A percentile compares a stretch with the other conserved stretches of the same genome.
phyloP scores from a whole-genome alignment of 2,888 invertebrate species.

The Iphiclides podalirius region DNA sequence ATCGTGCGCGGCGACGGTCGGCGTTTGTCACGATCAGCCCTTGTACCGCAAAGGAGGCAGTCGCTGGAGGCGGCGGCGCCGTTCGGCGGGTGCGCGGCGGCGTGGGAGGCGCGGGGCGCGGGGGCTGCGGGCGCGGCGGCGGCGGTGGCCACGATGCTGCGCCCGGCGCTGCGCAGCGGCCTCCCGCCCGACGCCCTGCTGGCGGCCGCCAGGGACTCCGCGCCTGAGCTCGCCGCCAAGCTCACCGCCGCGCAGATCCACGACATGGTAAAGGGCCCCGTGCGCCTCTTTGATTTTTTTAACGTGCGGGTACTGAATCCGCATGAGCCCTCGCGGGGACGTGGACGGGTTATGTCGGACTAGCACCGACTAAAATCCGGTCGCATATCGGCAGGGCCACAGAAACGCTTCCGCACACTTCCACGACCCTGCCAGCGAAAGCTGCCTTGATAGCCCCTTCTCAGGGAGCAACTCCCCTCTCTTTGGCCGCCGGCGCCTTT shows the following conservation, averaged over 20 bases:
- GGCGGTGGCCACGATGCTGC: conserved; percentile 71
- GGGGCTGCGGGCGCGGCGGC: conserved; percentile 63
- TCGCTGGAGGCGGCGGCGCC: conserved; percentile 82
- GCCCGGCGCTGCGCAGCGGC: conserved; percentile 76
- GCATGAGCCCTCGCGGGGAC: too few species aligned
- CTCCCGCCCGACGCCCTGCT: conserved; percentile 89
- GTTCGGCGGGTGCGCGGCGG: conserved; percentile 76
- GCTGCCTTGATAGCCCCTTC: too few species aligned
- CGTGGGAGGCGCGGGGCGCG: conserved; percentile 74
- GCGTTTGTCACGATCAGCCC: conserved; percentile 54
- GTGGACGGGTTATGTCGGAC: too few species aligned
- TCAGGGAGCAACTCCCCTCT: too few species aligned
- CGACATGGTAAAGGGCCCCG: conserved; percentile 83
- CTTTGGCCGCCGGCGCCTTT: too few species aligned
- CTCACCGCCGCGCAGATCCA: conserved; percentile 89
- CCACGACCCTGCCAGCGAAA: too few species aligned
- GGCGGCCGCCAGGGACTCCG: conserved; percentile 92
- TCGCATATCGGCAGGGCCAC: too few species aligned
- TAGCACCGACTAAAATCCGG: too few species aligned
- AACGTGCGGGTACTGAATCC: neutral
- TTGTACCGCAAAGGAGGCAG: conserved; percentile 78
- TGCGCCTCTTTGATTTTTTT: neutral
- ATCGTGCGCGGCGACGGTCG: conserved; percentile 11
- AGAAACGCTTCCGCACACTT: too few species aligned
- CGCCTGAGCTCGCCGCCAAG: conserved; percentile 88